These are phyloP conservation scores for Egretta garzetta DNA, from an alignment of 2,113 vertebrate genomes.

Conservation along the genomic window DNA sequence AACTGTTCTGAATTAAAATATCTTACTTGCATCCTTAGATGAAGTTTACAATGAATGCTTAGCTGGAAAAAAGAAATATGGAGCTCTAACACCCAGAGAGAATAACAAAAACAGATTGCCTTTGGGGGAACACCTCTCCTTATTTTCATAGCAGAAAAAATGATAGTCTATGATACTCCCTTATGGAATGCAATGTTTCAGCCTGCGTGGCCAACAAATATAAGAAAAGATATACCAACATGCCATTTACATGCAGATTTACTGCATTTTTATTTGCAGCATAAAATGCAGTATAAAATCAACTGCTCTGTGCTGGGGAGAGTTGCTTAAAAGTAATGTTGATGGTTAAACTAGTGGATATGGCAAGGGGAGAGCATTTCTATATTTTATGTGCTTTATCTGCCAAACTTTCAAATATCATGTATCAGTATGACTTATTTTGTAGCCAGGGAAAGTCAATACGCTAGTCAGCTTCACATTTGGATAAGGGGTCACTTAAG, in stretches of 20 bases:
- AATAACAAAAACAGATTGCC: not conserved
- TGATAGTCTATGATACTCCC: accelerated
- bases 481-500: not conserved
- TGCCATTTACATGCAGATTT: not conserved
- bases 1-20: not conserved
- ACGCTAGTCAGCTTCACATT: not conserved
- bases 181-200: not conserved
- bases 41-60: not conserved
- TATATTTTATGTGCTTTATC: not conserved
- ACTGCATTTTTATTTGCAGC: not conserved
- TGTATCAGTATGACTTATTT: not conserved
- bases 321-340: not conserved
- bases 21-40: not conserved
- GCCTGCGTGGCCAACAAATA: accelerated
- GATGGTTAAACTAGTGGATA: not conserved
- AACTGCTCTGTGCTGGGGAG: not conserved
- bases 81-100: not conserved
- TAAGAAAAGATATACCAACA: not conserved
- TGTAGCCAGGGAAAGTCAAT: not conserved
- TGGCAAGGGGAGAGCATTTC: not conserved
- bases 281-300: not conserved
- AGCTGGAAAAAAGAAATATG: not conserved
- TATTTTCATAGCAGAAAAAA: not conserved
- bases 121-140: not conserved
- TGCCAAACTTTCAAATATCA: not conserved